phyloP scores from a whole-genome alignment of 1,140 invertebrate genomes.

The Drosophila pseudoobscura region DNA sequence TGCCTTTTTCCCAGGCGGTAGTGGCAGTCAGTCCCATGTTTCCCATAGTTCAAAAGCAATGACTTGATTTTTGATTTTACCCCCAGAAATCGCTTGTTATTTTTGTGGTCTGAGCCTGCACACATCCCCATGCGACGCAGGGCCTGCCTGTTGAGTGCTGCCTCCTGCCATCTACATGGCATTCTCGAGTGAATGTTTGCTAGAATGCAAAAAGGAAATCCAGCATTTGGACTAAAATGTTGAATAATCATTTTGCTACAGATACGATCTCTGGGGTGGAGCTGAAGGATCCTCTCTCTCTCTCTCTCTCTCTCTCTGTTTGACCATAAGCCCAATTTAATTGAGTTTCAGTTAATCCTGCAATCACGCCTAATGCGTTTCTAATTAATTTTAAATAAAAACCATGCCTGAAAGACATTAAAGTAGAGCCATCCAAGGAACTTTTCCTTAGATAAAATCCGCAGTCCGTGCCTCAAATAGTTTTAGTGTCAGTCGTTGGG shows the following conservation, averaged over 20 bases:
- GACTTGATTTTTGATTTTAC: constrained; percentile 65
- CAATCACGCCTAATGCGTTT: constrained; percentile 26
- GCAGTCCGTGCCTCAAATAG: constrained; percentile 22
- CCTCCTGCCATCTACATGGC: constrained; percentile 19
- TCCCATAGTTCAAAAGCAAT: constrained; percentile 53
- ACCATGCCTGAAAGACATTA: constrained; percentile 2
- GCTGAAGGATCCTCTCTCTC: no score
- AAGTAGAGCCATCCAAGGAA: constrained; percentile 29
- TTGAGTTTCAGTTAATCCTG: constrained; percentile 18
- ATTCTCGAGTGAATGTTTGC: constrained; percentile 1
- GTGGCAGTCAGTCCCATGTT: constrained; percentile 25
- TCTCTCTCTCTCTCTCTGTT: no score
- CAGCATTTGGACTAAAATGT: constrained; percentile 27
- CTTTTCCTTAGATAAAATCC: constrained; percentile 20
- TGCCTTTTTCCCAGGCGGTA: neutral
- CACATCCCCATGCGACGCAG: constrained; percentile 14
- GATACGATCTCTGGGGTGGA: neutral
- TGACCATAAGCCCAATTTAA: neutral
- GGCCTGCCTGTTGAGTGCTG: constrained; percentile 38
- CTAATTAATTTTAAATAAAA: constrained; percentile 49
- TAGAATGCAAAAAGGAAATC: constrained; percentile 2
- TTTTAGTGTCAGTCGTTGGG: constrained; percentile 31
- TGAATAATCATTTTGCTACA: constrained; percentile 41
- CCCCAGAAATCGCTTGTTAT: constrained; percentile 49
- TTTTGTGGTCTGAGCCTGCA: constrained; percentile 13